phyloP scores from a whole-genome alignment of 2,888 invertebrate genomes.

The Pandemis cinnamomeana region DNA sequence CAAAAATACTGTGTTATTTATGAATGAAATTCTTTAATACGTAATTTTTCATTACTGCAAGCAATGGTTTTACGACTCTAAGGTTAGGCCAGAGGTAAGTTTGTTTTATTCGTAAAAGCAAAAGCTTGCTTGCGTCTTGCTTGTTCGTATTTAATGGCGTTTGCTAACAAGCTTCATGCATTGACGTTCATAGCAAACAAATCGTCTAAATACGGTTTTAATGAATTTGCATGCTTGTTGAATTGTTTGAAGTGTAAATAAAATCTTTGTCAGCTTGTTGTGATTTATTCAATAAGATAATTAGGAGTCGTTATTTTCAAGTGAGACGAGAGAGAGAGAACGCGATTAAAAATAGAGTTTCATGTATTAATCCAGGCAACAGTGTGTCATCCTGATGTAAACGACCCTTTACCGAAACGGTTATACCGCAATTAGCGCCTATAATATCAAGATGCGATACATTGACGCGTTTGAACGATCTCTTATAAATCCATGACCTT shows the following conservation, averaged over 20 bases:
- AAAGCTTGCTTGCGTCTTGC: background rate
- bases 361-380: too few species aligned
- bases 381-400: too few species aligned
- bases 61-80: slow-evolving; percentile 62
- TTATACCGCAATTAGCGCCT: too few species aligned
- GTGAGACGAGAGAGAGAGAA: background rate
- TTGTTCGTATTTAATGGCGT: background rate
- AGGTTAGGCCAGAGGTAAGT: slow-evolving; percentile 77
- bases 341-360: too few species aligned
- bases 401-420: too few species aligned
- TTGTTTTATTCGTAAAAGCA: slow-evolving; percentile 28
- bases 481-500: background rate
- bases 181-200: background rate
- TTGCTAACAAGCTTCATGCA: slow-evolving; percentile 7
- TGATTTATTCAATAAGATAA: background rate
- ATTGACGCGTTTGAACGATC: background rate
- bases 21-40: slow-evolving; percentile 43
- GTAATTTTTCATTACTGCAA: slow-evolving; percentile 72
- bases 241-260: background rate
- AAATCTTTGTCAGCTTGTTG: background rate
- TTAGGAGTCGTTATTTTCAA: background rate
- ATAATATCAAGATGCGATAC: background rate
- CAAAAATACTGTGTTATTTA: background rate
- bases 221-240: background rate
- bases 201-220: background rate